Conservation (phyloP, 2,888 invertebrate genomes). For the Sinelater perroti region DNA sequence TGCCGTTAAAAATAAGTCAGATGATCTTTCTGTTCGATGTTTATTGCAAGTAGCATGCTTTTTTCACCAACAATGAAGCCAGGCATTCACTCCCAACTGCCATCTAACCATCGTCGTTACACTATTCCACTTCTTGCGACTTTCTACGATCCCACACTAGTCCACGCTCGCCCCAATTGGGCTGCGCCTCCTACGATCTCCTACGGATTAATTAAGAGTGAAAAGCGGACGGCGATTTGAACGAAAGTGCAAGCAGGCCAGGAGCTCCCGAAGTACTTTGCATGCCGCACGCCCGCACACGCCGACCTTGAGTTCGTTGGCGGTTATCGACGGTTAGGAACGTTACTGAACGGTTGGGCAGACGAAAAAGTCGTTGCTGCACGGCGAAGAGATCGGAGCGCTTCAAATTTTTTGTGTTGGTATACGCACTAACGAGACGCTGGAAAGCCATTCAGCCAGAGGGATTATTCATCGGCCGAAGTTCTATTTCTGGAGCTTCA, state of each 20-base stretch:
- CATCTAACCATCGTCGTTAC: conserved; percentile 11
- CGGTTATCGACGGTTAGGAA: conserved; percentile 22
- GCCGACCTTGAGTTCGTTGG: conserved; percentile 5
- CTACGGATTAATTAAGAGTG: conserved; percentile 2
- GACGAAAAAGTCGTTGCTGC: background rate
- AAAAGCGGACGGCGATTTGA: background rate
- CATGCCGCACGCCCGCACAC: background rate
- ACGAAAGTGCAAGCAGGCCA: background rate
- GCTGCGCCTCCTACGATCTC: background rate
- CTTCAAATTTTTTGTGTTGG: background rate
- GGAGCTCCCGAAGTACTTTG: background rate
- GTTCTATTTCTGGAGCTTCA: background rate
- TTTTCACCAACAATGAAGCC: no score
- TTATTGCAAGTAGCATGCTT: no score
- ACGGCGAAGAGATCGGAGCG: background rate
- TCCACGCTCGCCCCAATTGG: background rate
- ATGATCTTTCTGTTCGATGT: no score
- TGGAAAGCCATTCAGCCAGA: background rate
- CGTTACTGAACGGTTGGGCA: conserved; percentile 8
- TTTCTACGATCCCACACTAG: background rate
- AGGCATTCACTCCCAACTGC: no score
- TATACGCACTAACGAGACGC: background rate
- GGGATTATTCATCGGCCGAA: background rate
- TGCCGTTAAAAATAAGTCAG: no score
- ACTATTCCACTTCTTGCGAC: conserved; percentile 12